Percentiles rank a stretch among this genome's conserved stretches.
Conservation (phyloP, 2,888 invertebrate genomes). For the Campopleginae sp. region DNA sequence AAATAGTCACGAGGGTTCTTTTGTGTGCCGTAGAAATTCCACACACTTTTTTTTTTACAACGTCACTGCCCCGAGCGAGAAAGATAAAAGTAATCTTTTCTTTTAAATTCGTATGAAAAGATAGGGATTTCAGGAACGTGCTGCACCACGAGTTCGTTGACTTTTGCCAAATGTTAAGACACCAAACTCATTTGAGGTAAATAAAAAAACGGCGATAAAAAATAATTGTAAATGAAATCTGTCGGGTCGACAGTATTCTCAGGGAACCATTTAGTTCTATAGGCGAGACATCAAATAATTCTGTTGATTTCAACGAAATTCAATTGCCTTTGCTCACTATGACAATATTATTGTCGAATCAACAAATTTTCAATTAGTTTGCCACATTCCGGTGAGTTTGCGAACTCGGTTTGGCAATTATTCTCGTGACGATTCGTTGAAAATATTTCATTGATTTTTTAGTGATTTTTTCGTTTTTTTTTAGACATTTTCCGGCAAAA, state of each 20-base stretch:
- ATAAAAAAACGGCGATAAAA: not conserved
- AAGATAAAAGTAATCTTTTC: conserved; percentile 37
- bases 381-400: no score
- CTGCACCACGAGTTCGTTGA: conserved; percentile 43
- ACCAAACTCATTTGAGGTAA: not conserved
- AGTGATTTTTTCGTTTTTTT: not conserved
- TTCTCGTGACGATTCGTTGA: no score
- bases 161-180: conserved; percentile 10
- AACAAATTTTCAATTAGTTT: no score
- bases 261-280: no score
- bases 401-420: no score
- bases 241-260: not conserved
- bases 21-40: conserved; percentile 59
- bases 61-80: not conserved
- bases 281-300: no score
- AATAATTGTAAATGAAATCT: not conserved
- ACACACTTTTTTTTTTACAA: conserved; percentile 32
- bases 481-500: no score
- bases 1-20: conserved; percentile 54
- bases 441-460: not conserved
- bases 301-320: no score
- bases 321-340: no score
- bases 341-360: no score
- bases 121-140: conserved; percentile 8
- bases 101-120: not conserved